phyloP scores from a whole-genome alignment of 2,888 invertebrate species.

The Ophonus ardosiacus region DNA sequence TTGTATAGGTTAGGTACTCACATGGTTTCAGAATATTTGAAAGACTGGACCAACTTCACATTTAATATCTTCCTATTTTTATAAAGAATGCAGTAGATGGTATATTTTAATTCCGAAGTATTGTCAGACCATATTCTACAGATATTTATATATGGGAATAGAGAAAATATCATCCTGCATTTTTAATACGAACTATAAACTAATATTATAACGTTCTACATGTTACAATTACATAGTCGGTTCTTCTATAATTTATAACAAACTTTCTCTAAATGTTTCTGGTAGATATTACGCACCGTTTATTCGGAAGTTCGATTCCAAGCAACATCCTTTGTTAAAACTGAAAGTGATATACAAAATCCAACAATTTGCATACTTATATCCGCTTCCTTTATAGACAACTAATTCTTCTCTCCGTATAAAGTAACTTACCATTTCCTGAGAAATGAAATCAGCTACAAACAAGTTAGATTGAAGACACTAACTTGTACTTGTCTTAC shows the following conservation, averaged over 20 bases:
- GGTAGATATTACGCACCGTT: neutral
- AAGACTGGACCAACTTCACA: no score
- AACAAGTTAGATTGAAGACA: neutral
- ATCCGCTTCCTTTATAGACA: slow-evolving; percentile 36
- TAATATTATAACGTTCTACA: neutral
- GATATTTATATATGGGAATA: no score
- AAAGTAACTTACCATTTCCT: slow-evolving; percentile 48
- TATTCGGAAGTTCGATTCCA: slow-evolving; percentile 4
- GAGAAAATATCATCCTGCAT: neutral
- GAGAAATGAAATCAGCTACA: slow-evolving; percentile 58
- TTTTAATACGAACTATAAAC: neutral
- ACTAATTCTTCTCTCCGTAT: slow-evolving; percentile 41
- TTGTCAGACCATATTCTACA: no score
- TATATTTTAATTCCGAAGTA: no score
- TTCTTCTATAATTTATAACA: neutral
- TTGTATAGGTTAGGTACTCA: no score
- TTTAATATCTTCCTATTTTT: no score
- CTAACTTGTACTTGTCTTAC: neutral
- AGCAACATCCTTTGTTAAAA: slow-evolving; percentile 41
- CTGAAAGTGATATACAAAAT: slow-evolving; percentile 41
- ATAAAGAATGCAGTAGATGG: no score
- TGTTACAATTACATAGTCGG: neutral
- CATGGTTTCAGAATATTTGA: no score
- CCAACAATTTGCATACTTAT: slow-evolving; percentile 30
- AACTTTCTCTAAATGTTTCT: slow-evolving; percentile 5